A percentile compares a stretch with the other conserved stretches of the same genome.
Evolutionary conservation across 2,113 vertebrate species (phyloP).

Genomic region (Podarcis raffonei): DNA sequence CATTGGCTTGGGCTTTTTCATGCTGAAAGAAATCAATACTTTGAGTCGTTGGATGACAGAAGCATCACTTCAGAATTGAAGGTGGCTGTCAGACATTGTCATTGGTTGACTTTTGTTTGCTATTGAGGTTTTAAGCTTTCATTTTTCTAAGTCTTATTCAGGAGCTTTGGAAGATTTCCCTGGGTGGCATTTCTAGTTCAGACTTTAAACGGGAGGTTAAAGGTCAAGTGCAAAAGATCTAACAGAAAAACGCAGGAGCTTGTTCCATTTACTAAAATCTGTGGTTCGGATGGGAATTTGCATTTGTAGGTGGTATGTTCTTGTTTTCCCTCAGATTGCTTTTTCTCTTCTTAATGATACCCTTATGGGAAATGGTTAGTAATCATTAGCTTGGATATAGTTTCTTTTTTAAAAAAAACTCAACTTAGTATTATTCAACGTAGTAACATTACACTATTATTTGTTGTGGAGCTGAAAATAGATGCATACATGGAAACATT

Average conservation of each 20-base stretch:
- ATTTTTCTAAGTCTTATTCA: constrained; percentile 88
- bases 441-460: background rate
- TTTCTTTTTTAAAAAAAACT: background rate
- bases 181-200: constrained; percentile 76
- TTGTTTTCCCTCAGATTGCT: constrained; percentile 62
- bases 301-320: constrained; percentile 68
- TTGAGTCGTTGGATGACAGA: constrained; percentile 88
- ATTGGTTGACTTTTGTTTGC: constrained; percentile 95
- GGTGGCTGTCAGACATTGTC: constrained; percentile 91
- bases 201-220: constrained; percentile 81
- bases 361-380: constrained; percentile 68
- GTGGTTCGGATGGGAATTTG: constrained; percentile 76
- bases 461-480: background rate
- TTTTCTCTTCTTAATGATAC: constrained; percentile 73
- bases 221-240: constrained; percentile 83
- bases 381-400: constrained; percentile 57
- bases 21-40: constrained; percentile 93
- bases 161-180: constrained; percentile 85
- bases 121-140: constrained; percentile 93
- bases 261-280: constrained; percentile 77
- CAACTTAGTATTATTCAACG: background rate
- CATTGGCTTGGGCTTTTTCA: constrained; percentile 86
- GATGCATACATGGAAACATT: accelerated
- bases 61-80: constrained; percentile 96
- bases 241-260: constrained; percentile 71